Percentiles rank a stretch among this genome's conserved stretches.
Evolutionary conservation across 2,113 vertebrate species (phyloP).

Genomic region (Pongo pygmaeus): DNA sequence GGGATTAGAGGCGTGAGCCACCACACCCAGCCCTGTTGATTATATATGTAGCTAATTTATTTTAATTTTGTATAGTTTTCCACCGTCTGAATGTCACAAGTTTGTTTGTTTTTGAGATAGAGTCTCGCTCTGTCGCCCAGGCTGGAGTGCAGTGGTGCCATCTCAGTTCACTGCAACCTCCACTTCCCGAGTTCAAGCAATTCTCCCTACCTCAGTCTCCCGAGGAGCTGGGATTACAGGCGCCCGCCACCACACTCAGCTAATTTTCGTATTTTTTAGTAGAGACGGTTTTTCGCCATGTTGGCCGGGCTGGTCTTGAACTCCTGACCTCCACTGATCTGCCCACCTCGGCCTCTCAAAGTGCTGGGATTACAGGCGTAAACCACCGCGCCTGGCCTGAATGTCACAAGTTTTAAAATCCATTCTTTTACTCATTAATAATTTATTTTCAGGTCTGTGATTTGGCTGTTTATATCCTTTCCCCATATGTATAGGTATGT

Average conservation of each 20-base stretch:
- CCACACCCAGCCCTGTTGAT: not conserved
- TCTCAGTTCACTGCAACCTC: no score
- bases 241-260: rapidly evolving
- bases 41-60: not conserved
- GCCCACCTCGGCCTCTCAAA: not conserved
- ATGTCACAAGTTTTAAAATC: not conserved
- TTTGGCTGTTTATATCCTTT: not conserved
- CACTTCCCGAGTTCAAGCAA: no score
- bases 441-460: slow-evolving; percentile 9
- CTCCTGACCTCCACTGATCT: not conserved
- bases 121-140: no score
- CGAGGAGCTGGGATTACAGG: not conserved
- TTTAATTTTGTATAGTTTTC: not conserved
- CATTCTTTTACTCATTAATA: not conserved
- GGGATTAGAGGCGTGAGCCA: no score
- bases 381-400: not conserved
- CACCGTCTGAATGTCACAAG: not conserved
- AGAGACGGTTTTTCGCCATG: not conserved
- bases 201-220: no score
- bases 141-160: no score
- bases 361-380: not conserved
- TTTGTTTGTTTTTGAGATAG: no score
- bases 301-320: not conserved
- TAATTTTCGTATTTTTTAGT: not conserved
- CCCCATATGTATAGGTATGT: no score